Conservation (phyloP, 2,797 vertebrate species). For the Danio jaintianensis region DNA sequence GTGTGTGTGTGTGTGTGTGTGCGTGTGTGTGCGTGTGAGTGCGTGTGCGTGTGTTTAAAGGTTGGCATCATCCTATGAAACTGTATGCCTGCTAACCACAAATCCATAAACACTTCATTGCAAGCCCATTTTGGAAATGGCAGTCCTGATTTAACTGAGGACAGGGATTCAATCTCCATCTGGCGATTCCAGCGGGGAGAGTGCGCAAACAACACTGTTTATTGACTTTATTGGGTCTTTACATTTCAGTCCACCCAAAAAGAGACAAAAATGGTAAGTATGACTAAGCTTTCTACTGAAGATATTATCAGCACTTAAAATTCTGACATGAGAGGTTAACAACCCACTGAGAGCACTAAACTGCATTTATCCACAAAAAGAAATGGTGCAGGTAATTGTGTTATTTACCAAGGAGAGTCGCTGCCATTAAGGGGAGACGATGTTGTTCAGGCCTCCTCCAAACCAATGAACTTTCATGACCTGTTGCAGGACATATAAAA, state of each 20-base stretch:
- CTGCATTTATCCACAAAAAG: constrained; percentile 36
- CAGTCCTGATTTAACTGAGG: constrained; percentile 38
- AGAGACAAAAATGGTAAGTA: constrained; percentile 25
- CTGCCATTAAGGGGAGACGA: constrained; percentile 57
- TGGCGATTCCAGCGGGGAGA: constrained; percentile 32
- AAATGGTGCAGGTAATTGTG: constrained; percentile 52
- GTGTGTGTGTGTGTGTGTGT: no score
- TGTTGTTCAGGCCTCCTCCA: constrained; percentile 41
- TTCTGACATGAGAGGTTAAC: constrained; percentile 69
- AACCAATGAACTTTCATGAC: constrained; percentile 71
- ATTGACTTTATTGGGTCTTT: constrained; percentile 40
- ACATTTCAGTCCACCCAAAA: constrained; percentile 5
- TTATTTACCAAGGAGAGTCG: constrained; percentile 55
- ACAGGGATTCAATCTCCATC: constrained; percentile 45
- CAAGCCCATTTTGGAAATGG: constrained; percentile 37
- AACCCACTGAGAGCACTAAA: constrained; percentile 46
- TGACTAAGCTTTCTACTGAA: constrained; percentile 17
- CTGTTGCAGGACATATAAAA: constrained; percentile 72
- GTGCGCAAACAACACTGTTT: constrained; percentile 47
- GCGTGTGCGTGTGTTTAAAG: neutral
- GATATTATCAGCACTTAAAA: constrained; percentile 49
- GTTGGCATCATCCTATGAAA: constrained; percentile 6
- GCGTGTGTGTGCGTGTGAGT: no score
- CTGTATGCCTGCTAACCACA: constrained; percentile 41
- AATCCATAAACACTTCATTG: constrained; percentile 46